Base-by-base conservation (phyloP, 1,140 invertebrate species). In the Drosophila watanabei region DNA sequence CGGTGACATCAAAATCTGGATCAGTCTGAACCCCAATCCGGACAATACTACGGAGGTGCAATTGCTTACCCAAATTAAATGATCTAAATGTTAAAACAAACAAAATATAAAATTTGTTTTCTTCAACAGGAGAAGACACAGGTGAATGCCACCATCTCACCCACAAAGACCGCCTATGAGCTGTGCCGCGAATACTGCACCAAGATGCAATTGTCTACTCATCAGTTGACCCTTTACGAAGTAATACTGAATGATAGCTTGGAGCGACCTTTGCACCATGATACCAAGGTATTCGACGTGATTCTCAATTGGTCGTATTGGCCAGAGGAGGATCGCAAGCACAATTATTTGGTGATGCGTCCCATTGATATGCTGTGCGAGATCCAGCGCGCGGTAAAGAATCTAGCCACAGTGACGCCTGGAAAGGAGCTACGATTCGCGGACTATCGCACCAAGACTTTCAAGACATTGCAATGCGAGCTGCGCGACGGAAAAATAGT, bases 271-370 rank as follows among this genome's bases (percentile, higher is more conserved):
- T 94, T 98, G 16, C 97, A 98, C 93, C 95, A 97, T 70, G 95
- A 95, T 35, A 97, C 98, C 82, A 95, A 96, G 62, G 95, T 95
- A 0, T 93, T 95, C 5, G 94, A 95, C 75, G 93, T 95, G 28
- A 95, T 98, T 13, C 94, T 98, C 11, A 94, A 95, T 46, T 98
- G 97, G 97, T 95, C 96, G 1, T 96, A 97, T 73, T 98, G 97
- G 97, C 96, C 97, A 48, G 95, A 97, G 52, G 94, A 95, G 5
- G 97, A 98, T 92, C 94, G 97, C 18, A 97, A 96, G 92, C 95
- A 97, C 78, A 98, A 98, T 85, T 95, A 96, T 82, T 93, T 98
- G 14, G 93, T 97, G n/a, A 92, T 98, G 9, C 96, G 93, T 28
- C 94, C 95, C 2, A 94, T 95, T 2, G 94, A 94, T 61, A 93